Evolutionary conservation across 2,888 invertebrate species (phyloP).

Genomic region (Glaucopsyche alexis): DNA sequence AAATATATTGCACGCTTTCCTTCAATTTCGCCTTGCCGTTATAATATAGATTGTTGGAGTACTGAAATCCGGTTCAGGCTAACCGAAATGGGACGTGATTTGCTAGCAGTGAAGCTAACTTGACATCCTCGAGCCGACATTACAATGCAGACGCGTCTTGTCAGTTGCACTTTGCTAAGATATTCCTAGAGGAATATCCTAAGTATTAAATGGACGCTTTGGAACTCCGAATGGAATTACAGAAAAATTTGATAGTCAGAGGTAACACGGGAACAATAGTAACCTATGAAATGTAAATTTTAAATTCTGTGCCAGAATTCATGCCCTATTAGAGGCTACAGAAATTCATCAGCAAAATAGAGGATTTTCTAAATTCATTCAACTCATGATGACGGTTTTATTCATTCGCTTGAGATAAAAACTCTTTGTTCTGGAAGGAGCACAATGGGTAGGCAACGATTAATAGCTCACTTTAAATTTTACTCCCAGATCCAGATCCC

Average conservation of each 20-base stretch:
- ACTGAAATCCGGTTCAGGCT: neutral
- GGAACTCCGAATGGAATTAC: too few species aligned
- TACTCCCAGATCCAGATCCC: constrained; percentile 25
- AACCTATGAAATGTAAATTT: neutral
- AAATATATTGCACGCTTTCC: neutral
- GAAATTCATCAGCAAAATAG: constrained; percentile 33
- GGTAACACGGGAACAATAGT: neutral
- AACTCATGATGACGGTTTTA: constrained; percentile 33
- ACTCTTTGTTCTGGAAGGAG: constrained; percentile 30
- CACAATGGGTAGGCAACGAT: constrained; percentile 32
- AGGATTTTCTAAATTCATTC: constrained; percentile 35
- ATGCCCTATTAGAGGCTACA: constrained; percentile 1
- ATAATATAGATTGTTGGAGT: neutral
- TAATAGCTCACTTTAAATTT: constrained; percentile 31
- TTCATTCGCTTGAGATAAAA: constrained; percentile 34
- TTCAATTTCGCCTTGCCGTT: neutral
- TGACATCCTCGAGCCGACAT: neutral
- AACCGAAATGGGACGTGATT: neutral
- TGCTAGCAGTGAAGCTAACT: neutral
- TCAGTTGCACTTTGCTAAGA: constrained; percentile 3
- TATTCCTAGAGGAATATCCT: constrained; percentile 3
- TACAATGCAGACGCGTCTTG: neutral
- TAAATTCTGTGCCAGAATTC: neutral
- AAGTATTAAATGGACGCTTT: neutral
- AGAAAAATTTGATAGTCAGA: too few species aligned